Base-by-base conservation (phyloP, 2,113 vertebrate species). In the Gopherus flavomarginatus region DNA sequence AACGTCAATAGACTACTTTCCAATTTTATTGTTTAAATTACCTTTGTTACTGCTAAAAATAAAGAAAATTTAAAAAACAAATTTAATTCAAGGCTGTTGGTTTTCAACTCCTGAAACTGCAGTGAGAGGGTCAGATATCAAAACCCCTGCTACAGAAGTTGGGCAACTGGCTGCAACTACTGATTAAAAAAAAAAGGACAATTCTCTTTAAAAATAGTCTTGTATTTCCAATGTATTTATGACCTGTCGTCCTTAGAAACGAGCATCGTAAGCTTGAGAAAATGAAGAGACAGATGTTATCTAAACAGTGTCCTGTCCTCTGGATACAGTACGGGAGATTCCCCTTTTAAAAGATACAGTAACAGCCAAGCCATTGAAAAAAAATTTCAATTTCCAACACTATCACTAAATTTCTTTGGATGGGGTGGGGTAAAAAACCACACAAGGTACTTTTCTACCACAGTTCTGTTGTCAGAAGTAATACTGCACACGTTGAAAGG, bases 11-110 rank as follows among this genome's bases (percentile, higher is more conserved):
- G 97, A 92, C 97, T 97, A 98, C 96, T 96, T 98, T 98, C 94
- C 97, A 97, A 97, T 96, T 98, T 97, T 97, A 97, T 98, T 98
- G 91, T 97, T 98, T 97, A 98, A 98, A 96, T 98, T 98, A 98
- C 96, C 97, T 98, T 94, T 86, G 97, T 97, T 98, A 97, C 95
- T 95, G 97, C 89, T 97, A 98, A 97, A 98, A 97, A 96, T 97
- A 98, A 97, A 24, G 83, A 81, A 88, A 94, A 96, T 96, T 90
- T 95, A 93, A 95, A 83, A 89, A n/a, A 59, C 90, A 95, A 95
- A 96, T 95, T 91, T 86, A 93, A 92, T 96, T 94, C 93, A 98
- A 97, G 94, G 95, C 96, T 96, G 96, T 97, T 94, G 97, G 96
- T 97, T 97, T 95, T 97, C 81, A 95, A 88, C 89, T 95, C 93